Conservation (phyloP, 2,888 invertebrate genomes). For the Heteromyza rotundicornis region DNA sequence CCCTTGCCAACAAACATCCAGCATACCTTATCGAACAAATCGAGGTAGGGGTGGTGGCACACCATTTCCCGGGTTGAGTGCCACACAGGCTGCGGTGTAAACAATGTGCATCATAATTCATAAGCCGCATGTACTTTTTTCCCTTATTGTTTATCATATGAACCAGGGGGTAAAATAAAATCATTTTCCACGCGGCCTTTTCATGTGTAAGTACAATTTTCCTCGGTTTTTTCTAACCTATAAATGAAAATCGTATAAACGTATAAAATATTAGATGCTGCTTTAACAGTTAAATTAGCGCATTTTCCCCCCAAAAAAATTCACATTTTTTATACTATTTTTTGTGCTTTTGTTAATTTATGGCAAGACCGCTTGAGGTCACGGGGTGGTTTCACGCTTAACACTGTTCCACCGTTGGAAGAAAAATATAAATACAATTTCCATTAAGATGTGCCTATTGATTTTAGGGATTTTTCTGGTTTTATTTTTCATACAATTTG, state of each 20-base stretch:
- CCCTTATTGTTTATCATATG: not conserved
- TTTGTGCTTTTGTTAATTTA: slow-evolving; percentile 1
- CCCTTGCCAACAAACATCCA: not conserved
- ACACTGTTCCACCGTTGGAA: not conserved
- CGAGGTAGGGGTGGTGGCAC: too few relatives aligned
- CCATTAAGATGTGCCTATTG: slow-evolving; percentile 12
- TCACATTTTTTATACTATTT: not conserved
- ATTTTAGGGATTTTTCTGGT: slow-evolving; percentile 19
- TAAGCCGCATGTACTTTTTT: not conserved
- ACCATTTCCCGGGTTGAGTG: too few relatives aligned
- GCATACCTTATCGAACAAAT: not conserved
- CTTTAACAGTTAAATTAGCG: slow-evolving; percentile 2
- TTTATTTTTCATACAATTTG: not conserved
- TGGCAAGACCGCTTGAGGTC: not conserved
- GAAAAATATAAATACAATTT: slow-evolving; percentile 1
- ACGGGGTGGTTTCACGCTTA: not conserved
- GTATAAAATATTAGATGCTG: not conserved
- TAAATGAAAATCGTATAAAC: not conserved
- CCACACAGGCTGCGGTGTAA: not conserved
- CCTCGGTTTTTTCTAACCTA: not conserved
- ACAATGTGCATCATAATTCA: slow-evolving; percentile 1
- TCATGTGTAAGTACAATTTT: not conserved
- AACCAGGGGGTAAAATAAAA: not conserved
- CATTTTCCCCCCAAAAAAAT: not conserved
- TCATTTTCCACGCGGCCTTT: not conserved